Evolutionary conservation across 2,888 invertebrate species (phyloP), one percentile per base, ranked within the genome.

Genomic region (Xestoiulus laeticollis): DNA sequence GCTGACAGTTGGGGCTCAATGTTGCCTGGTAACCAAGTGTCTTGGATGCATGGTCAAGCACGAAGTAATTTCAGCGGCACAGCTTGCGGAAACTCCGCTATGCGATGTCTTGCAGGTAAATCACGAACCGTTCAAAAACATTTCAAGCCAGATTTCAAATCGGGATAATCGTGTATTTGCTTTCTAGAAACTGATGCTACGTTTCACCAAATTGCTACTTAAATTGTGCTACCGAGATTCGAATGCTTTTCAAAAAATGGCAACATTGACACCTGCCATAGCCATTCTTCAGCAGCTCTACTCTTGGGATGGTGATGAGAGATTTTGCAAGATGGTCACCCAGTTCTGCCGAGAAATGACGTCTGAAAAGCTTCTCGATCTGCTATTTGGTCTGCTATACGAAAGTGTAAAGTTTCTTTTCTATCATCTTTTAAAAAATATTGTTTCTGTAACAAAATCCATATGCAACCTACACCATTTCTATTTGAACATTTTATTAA

Each of bases 321-420:
- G 38, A 22, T 85, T 43, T 26, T 85, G 85, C 85, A 38, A 85
- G 38, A 85, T 43, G 44, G 44, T 85, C 43, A 44, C 33, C 16
- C 85, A 85, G 85, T 85, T 85, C 26, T 85, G 38, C 26, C 85
- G 85, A 2, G 85, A 85, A 85, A 85, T 85, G 85, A 85, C 85
- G 8, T 85, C 85, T 5, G 85, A 85, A 14, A 32, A 43, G 33
- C 85, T 85, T 8, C 43, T 85, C 16, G 38, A 38, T 26, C 38
- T 38, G n/a, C 44, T 85, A 10, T 43, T 43, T 44, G 38, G 32
- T 3, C 26, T 38, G 22, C 43, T 85, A n/a, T 85, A 33, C 33
- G 85, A 33, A 85, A 85, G 33, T 30, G 85, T 85, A 68, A 68
- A 8, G 22, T 26, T 68, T 12, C 16, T 38, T 38, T 38, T 78